Conservation (phyloP, 2,888 invertebrate species). For the Trichogramma evanescens region DNA sequence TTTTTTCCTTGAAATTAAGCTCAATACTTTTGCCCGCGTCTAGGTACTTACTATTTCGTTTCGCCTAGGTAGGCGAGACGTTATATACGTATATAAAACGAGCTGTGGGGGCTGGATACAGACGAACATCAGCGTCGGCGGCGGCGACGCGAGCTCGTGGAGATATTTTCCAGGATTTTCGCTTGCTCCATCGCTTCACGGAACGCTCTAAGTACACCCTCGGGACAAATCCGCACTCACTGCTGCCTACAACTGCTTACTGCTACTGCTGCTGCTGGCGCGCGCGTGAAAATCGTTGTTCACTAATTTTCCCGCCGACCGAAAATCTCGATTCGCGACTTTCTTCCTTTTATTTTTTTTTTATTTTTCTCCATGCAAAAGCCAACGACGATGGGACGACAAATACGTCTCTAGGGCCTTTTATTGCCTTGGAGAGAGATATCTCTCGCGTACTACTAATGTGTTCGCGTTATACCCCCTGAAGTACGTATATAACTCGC, state of each 20-base stretch:
- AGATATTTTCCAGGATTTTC: slow-evolving; percentile 33
- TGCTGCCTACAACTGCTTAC: slow-evolving; percentile 22
- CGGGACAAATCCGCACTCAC: slow-evolving; percentile 42
- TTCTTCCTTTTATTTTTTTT: slow-evolving; percentile 24
- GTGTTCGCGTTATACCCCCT: too few relatives aligned
- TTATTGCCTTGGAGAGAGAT: too few relatives aligned
- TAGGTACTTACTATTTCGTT: too few relatives aligned
- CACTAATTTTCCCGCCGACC: slow-evolving; percentile 30
- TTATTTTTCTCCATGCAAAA: slow-evolving; percentile 23
- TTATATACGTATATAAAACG: too few relatives aligned
- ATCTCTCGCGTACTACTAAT: too few relatives aligned
- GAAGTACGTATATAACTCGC: too few relatives aligned
- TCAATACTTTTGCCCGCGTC: too few relatives aligned
- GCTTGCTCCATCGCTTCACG: slow-evolving; percentile 5
- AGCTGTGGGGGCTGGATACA: slow-evolving; percentile 1
- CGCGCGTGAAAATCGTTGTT: not conserved
- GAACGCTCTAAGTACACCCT: slow-evolving; percentile 35
- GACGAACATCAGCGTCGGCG: not conserved
- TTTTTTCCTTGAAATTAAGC: too few relatives aligned
- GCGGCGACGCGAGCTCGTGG: slow-evolving; percentile 8
- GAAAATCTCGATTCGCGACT: slow-evolving; percentile 13
- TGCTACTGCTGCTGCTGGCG: slow-evolving; percentile 20
- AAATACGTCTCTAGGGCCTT: too few relatives aligned
- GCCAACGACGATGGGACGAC: not conserved
- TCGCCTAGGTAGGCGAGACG: too few relatives aligned